Percentiles rank a stretch among this genome's conserved stretches.
Conservation (phyloP, 2,113 vertebrate genomes). For the Montifringilla adamsi region DNA sequence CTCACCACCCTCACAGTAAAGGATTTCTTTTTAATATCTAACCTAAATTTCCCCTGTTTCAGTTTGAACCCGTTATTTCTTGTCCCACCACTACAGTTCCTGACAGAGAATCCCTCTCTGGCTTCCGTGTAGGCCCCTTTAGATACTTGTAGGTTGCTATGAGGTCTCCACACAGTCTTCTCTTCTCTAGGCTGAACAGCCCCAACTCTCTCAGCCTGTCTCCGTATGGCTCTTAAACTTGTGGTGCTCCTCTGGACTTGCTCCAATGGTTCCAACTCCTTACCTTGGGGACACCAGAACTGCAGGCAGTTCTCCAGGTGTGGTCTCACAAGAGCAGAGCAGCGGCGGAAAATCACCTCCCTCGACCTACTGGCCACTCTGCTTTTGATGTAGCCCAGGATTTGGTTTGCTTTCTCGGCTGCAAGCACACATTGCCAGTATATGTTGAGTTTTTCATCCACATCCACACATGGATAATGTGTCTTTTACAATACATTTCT, state of each 20-base stretch:
- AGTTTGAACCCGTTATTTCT: neutral
- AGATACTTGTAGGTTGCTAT: rapidly evolving
- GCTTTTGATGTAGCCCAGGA: neutral
- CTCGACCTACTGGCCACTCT: neutral
- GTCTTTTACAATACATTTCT: neutral
- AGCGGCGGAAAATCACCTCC: neutral
- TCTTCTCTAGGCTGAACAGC: neutral
- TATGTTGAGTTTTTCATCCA: neutral
- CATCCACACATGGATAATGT: neutral
- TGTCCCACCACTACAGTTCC: neutral
- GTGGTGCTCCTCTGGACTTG: neutral
- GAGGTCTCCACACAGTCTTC: neutral
- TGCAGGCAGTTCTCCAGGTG: neutral
- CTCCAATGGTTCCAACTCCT: neutral
- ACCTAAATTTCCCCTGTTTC: neutral
- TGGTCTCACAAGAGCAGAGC: neutral
- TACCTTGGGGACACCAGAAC: too few species aligned
- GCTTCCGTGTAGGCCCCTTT: neutral
- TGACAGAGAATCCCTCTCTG: neutral
- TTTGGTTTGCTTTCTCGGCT: neutral
- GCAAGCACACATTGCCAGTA: neutral
- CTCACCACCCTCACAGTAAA: neutral
- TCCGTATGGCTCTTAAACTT: neutral
- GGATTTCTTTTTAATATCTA: neutral
- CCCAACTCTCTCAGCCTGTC: neutral